Conservation (phyloP, 2,113 vertebrate genomes). For the Catharus fuscescens region DNA sequence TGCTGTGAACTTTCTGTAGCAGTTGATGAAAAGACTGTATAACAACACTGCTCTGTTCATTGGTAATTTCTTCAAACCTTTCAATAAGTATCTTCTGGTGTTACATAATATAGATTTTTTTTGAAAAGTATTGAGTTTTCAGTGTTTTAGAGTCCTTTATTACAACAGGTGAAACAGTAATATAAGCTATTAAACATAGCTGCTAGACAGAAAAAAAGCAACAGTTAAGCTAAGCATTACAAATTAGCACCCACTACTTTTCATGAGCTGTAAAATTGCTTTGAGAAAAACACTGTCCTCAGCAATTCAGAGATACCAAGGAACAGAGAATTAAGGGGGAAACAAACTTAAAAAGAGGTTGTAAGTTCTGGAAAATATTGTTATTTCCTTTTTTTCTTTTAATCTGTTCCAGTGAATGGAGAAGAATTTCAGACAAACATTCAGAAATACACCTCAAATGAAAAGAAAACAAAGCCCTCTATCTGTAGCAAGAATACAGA, state of each 20-base stretch:
- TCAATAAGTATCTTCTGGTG: not conserved
- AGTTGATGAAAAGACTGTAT: not conserved
- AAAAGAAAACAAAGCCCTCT: conserved; percentile 46
- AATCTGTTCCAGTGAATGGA: conserved; percentile 7
- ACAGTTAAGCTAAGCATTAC: not conserved
- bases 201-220: not conserved
- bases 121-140: not conserved
- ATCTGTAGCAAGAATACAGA: conserved; percentile 28
- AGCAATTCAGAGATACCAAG: not conserved
- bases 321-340: not conserved
- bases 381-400: not conserved
- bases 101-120: not conserved
- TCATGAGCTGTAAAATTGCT: not conserved
- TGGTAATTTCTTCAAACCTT: not conserved
- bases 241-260: not conserved
- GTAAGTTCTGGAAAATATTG: not conserved
- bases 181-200: not conserved
- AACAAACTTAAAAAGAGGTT: not conserved
- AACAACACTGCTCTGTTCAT: not conserved
- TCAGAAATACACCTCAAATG: not conserved
- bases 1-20: not conserved
- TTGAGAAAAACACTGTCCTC: not conserved
- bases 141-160: not conserved
- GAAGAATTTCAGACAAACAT: conserved; percentile 36
- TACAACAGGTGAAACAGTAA: not conserved